Percentiles rank a stretch among this genome's conserved stretches.
Evolutionary conservation across 2,113 vertebrate species (phyloP).

Genomic region (Pelecanus crispus): DNA sequence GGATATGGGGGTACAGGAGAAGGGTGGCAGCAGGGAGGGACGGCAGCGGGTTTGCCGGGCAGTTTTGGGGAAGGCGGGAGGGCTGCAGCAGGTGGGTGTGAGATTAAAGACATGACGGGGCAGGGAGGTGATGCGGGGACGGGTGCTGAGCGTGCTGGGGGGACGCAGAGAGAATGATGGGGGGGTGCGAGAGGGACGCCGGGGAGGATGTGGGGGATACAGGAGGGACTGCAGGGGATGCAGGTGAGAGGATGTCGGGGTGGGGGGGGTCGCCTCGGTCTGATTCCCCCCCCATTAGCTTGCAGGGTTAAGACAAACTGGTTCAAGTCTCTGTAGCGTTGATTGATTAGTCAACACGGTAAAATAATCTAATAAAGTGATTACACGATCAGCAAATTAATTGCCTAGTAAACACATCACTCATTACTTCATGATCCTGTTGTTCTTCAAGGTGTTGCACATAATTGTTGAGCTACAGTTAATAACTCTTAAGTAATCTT

Average conservation of each 20-base stretch:
- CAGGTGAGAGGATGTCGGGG: accelerated
- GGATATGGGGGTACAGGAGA: neutral
- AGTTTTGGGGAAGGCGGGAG: neutral
- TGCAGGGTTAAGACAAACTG: neutral
- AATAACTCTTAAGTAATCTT: neutral
- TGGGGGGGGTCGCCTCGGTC: neutral
- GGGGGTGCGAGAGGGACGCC: no score
- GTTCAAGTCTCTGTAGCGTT: neutral
- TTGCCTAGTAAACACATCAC: accelerated
- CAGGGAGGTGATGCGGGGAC: neutral
- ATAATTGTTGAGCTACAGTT: neutral
- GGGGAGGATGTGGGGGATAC: neutral
- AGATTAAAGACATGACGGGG: no score
- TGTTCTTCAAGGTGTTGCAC: neutral
- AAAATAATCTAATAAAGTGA: neutral
- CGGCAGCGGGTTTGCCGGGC: neutral
- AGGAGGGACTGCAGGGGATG: accelerated
- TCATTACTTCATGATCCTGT: accelerated
- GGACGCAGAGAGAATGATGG: neutral
- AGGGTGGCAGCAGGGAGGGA: neutral
- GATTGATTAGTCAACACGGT: neutral
- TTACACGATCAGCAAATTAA: neutral
- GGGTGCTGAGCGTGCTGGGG: neutral
- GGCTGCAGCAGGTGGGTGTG: neutral
- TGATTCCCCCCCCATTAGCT: accelerated